Evolutionary conservation across 1,140 invertebrate species (phyloP).

Genomic region (Plodia interpunctella): DNA sequence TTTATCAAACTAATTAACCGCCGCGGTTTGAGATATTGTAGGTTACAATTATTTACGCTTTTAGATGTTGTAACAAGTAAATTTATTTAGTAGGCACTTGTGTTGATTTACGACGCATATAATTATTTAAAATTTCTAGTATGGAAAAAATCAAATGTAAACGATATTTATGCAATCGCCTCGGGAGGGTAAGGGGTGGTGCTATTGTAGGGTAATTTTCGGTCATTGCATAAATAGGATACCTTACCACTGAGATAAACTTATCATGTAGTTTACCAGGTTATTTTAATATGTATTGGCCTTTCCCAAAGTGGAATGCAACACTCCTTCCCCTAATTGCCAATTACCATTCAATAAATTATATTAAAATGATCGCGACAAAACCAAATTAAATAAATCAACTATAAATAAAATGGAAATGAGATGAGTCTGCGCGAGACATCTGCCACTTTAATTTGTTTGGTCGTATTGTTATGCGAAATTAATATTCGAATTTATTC

Average conservation of each 20-base stretch:
- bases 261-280: no score
- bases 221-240: no score
- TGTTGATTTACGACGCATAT: no score
- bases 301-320: constrained; percentile 14
- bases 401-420: constrained; percentile 24
- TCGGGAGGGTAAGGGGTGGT: no score
- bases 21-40: constrained; percentile 26
- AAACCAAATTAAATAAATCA: constrained; percentile 20
- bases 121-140: no score
- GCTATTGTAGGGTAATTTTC: no score
- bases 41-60: not conserved
- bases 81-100: no score
- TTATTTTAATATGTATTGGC: no score
- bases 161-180: no score
- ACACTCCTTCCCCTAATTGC: constrained; percentile 8
- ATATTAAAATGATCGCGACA: not conserved
- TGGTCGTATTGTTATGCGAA: constrained; percentile 69
- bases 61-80: no score
- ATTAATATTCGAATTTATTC: constrained; percentile 77
- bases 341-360: constrained; percentile 4
- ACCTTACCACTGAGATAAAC: no score
- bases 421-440: constrained; percentile 53
- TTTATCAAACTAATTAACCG: constrained; percentile 43
- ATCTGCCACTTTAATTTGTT: constrained; percentile 75
- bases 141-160: no score